phyloP scores from a whole-genome alignment of 1,140 invertebrate species.

The Lasaia peninsularis region DNA sequence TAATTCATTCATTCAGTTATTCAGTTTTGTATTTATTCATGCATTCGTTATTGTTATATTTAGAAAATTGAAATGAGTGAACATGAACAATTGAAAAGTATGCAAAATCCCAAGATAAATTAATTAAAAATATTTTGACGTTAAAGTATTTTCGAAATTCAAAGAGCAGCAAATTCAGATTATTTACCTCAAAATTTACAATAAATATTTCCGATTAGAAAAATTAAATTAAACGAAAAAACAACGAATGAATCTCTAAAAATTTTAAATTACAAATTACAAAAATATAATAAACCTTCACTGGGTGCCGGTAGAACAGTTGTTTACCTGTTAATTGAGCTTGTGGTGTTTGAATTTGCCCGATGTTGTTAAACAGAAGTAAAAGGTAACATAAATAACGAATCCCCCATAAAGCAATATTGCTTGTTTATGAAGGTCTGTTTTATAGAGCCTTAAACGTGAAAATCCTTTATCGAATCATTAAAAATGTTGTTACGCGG shows the following conservation, averaged over 20 bases:
- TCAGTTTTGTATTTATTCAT: too few species aligned
- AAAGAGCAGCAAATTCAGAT: too few species aligned
- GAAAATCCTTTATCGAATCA: slow-evolving; percentile 43
- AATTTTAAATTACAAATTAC: background rate
- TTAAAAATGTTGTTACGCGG: slow-evolving; percentile 43
- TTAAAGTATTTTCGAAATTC: too few species aligned
- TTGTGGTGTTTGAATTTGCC: slow-evolving; percentile 10
- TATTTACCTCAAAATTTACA: too few species aligned
- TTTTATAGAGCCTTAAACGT: slow-evolving; percentile 47
- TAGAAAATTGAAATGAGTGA: too few species aligned
- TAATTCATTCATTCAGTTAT: too few species aligned
- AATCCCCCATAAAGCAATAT: slow-evolving; percentile 39
- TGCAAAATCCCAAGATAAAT: too few species aligned
- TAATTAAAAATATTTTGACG: too few species aligned
- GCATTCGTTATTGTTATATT: too few species aligned
- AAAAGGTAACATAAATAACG: slow-evolving; percentile 41
- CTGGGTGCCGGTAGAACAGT: background rate
- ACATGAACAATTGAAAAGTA: too few species aligned
- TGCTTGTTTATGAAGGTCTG: slow-evolving; percentile 56
- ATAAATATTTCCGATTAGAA: too few species aligned
- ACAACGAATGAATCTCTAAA: background rate
- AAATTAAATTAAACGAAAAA: too few species aligned
- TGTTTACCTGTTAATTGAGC: slow-evolving; percentile 15
- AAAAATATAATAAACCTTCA: background rate
- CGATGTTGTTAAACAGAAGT: slow-evolving; percentile 19